phyloP scores from a whole-genome alignment of 2,113 vertebrate genomes.

The Oreochromis aureus region DNA sequence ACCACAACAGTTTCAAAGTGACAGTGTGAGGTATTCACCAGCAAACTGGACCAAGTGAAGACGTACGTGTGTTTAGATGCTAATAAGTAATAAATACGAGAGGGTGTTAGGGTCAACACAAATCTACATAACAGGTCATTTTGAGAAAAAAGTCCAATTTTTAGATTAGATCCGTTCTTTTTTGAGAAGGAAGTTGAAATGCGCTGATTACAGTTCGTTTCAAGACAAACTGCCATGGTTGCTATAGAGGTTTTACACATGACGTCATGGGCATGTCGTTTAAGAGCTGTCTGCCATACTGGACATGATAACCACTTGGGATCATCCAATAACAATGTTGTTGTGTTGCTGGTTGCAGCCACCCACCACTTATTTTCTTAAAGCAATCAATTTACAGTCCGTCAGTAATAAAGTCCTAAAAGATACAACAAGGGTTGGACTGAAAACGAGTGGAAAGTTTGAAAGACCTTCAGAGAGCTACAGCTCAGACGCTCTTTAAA shows the following conservation, averaged over 20 bases:
- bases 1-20: neutral
- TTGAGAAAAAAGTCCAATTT: neutral
- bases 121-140: neutral
- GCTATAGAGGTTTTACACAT: neutral
- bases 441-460: neutral
- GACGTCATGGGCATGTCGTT: rapidly evolving
- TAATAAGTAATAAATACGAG: neutral
- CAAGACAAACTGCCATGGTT: neutral
- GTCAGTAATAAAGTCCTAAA: neutral
- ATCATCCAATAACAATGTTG: neutral
- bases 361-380: neutral
- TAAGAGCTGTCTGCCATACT: neutral
- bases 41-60: neutral
- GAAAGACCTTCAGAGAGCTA: neutral
- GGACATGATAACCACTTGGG: rapidly evolving
- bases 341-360: neutral
- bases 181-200: neutral
- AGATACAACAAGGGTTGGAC: neutral
- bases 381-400: neutral
- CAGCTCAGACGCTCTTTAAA: neutral
- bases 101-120: no score
- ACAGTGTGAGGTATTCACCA: neutral
- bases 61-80: neutral
- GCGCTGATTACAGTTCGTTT: neutral
- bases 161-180: neutral